These are phyloP conservation scores for Equus przewalskii DNA, from an alignment of 2,113 vertebrate genomes.

Conservation along the genomic window DNA sequence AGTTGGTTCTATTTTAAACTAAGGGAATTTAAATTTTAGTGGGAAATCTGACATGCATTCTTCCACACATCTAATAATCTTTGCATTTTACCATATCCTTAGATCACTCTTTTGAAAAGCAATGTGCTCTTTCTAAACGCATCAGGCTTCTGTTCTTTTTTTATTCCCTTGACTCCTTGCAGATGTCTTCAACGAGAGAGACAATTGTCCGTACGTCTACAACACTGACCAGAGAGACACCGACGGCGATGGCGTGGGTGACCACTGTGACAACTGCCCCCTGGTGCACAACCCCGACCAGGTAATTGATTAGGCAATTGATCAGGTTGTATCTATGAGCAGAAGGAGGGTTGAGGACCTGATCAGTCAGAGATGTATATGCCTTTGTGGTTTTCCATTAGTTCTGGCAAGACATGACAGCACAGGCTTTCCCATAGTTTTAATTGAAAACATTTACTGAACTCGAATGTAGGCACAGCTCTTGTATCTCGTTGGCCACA, in stretches of 20 bases:
- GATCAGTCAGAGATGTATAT: fast-evolving
- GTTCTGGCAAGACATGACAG: fast-evolving
- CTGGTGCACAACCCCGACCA: constrained; percentile 97
- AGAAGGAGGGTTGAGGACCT: fast-evolving
- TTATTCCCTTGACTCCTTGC: neutral
- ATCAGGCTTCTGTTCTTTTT: fast-evolving
- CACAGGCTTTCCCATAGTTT: fast-evolving
- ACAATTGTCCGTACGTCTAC: constrained; percentile 98
- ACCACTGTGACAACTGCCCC: constrained; percentile 99
- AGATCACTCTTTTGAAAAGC: neutral
- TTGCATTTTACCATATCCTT: neutral
- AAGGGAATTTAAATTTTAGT: neutral
- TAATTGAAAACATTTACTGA: fast-evolving
- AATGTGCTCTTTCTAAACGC: fast-evolving
- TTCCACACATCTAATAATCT: fast-evolving
- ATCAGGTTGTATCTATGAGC: fast-evolving
- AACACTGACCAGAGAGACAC: constrained; percentile 98
- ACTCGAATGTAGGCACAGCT: fast-evolving
- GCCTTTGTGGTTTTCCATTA: fast-evolving
- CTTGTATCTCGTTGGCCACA: fast-evolving
- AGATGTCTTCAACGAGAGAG: constrained; percentile 96
- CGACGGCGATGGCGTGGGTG: constrained; percentile 96
- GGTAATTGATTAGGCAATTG: constrained; percentile 74
- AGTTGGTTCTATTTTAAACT: neutral
- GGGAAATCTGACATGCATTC: fast-evolving